Conservation (phyloP, 2,888 invertebrate species). For the Gortyna flavago region DNA sequence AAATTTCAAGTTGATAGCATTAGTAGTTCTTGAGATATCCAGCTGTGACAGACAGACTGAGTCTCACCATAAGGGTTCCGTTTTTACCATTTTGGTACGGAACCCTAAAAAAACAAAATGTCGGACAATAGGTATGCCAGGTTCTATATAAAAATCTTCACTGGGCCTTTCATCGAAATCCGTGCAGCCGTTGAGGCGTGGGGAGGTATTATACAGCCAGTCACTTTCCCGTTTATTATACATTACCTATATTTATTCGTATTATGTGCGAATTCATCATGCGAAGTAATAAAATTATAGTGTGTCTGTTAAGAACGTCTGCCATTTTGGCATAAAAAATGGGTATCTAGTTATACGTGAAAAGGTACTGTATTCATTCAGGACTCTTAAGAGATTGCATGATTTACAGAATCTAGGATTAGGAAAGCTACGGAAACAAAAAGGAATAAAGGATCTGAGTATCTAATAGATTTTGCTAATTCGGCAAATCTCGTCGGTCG, state of each 20-base stretch:
- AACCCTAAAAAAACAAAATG: too few species aligned
- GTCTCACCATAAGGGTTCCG: too few species aligned
- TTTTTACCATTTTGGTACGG: too few species aligned
- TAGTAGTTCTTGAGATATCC: too few species aligned
- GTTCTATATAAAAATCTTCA: too few species aligned
- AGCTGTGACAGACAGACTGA: too few species aligned
- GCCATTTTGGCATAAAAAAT: neutral
- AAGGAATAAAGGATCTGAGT: neutral
- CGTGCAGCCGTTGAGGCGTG: neutral
- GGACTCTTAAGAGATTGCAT: slow-evolving; percentile 17
- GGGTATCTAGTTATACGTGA: neutral
- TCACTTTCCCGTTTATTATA: neutral
- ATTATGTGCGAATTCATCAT: neutral
- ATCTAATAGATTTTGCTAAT: slow-evolving; percentile 5
- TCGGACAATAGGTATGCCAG: too few species aligned
- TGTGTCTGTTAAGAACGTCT: neutral
- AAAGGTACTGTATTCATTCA: neutral
- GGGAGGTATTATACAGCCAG: neutral
- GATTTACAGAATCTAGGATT: neutral
- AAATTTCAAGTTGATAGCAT: too few species aligned
- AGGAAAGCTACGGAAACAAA: neutral
- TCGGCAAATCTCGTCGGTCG: neutral
- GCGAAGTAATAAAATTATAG: neutral
- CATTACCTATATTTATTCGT: too few species aligned
- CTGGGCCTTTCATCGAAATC: neutral